phyloP scores from a whole-genome alignment of 1,140 invertebrate species.

The Camponotus vicinus region DNA sequence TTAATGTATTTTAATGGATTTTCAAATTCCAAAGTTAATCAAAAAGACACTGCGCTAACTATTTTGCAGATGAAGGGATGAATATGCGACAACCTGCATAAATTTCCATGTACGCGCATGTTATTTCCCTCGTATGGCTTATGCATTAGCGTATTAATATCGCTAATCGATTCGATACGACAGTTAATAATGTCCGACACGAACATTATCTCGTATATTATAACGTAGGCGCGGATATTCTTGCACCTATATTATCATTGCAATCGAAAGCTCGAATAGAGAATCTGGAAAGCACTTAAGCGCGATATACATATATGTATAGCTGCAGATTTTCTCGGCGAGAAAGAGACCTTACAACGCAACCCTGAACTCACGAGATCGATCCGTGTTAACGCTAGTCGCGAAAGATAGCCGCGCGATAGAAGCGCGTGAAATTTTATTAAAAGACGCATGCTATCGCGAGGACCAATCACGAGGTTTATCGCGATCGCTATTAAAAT shows the following conservation, averaged over 20 bases:
- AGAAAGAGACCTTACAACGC: slow-evolving; percentile 18
- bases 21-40: slow-evolving; percentile 11
- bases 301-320: neutral
- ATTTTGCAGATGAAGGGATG: slow-evolving; percentile 14
- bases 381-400: slow-evolving; percentile 21
- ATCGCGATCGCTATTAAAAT: neutral
- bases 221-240: neutral
- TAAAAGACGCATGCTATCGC: neutral
- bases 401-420: slow-evolving; percentile 10
- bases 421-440: slow-evolving; percentile 38
- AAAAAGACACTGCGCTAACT: neutral
- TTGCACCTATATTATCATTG: slow-evolving; percentile 1
- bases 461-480: slow-evolving; percentile 7
- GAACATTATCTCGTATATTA: neutral
- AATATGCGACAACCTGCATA: slow-evolving; percentile 17
- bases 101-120: slow-evolving; percentile 6
- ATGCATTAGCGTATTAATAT: slow-evolving; percentile 46
- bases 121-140: slow-evolving; percentile 13
- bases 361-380: slow-evolving; percentile 46
- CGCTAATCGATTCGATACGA: slow-evolving; percentile 51
- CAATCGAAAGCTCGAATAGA: neutral
- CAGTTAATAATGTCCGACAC: slow-evolving; percentile 28
- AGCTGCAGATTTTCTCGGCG: slow-evolving; percentile 29
- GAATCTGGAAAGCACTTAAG: slow-evolving; percentile 3
- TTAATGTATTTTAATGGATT: neutral